Evolutionary conservation across 2,888 invertebrate genomes (phyloP), one percentile per base, ranked within the genome.

Genomic region (Laothoe populi): DNA sequence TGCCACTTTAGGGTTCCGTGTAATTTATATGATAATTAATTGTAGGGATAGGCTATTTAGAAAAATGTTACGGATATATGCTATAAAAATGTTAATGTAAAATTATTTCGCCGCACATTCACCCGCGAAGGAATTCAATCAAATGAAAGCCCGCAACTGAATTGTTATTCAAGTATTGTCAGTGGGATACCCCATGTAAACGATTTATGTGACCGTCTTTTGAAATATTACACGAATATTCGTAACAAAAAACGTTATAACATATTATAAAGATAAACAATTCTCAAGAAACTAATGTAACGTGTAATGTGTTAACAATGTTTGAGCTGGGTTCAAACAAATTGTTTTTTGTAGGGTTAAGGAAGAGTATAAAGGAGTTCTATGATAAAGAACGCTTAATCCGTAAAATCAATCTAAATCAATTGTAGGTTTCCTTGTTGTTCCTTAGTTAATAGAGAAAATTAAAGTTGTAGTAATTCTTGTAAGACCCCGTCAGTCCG

Each of bases 161-260:
- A 58, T 45, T 68, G 53, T 58, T 67, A 67, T 72, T 70, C 69
- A 66, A 62, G 63, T 49, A 62, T 60, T 31, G 35, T 63, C 44
- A 26, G 49, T 13, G 26, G n/a, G 31, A 61, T 49, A 58, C 44
- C 26, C n/a, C 49, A 48, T 26, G 38, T 53, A 57, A 40, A 23
- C 58, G 26, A 61, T 23, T 61, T 53, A 46, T 53, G 24, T 59
- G 31, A 26, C 44, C 42, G 45, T 26, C 11, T 60, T 42, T 60
- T 35, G 16, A 44, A 45, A 24, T 31, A n/a, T 42, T 2, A 8
- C 1, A 19, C 44, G 19, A 19, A 16, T 19, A 44, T 42, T 42
- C 7, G 42, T 7, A 16, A 7, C 5, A 3, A n/a, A 44, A 44
- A 16, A 44, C 16, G 0, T 8, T 44, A 8, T 10, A 19, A 44